Base-by-base conservation (phyloP, 2,113 vertebrate species). In the Diphyllodes magnificus region DNA sequence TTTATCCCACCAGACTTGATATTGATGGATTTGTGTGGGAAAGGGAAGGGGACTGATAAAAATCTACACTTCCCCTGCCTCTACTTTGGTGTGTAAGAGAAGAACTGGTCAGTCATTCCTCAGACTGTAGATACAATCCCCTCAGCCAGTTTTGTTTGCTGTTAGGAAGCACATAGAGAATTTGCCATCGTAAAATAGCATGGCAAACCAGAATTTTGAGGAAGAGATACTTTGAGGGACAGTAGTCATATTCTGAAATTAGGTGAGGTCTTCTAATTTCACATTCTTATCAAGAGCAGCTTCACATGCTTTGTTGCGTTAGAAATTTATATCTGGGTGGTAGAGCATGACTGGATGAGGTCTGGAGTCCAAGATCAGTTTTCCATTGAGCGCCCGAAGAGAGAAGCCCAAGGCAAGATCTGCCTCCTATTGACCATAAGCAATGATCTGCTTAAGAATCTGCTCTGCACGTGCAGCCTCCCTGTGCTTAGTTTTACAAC, bases 21-120 rank as follows among this genome's bases (percentile, higher is more conserved):
- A 28, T 21, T 50, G 47, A 82, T 82, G 65, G 49, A 56, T 94
- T 96, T 92, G 7, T 85, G 63, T 60, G 37, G 49, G 49, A 76
- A 85, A 73, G 80, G 42, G 14, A 79, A 86, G 31, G 13, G 6
- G 8, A 44, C n/a, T 83, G 31, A 59, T 77, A 24, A 84, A 94
- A 93, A 84, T 65, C 15, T 90, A 12, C 11, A 21, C 7, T 31
- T 72, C 24, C 87, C 9, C 50, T 70, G 35, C 56, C 20, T 63
- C 82, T 73, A 0, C 44, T 79, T 87, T 39, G 37, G 82, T 40
- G 14, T 86, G 25, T 53, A 53, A 77, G 35, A 80, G 85, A 35
- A 68, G 27, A 82, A 50, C 18, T 61, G 13, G 4, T 60, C 0
- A 0, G 19, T 51, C 19, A 37, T 84, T 78, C 13, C 21, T 88